phyloP scores from a whole-genome alignment of 2,888 invertebrate genomes.

The Itoplectis maculator region DNA sequence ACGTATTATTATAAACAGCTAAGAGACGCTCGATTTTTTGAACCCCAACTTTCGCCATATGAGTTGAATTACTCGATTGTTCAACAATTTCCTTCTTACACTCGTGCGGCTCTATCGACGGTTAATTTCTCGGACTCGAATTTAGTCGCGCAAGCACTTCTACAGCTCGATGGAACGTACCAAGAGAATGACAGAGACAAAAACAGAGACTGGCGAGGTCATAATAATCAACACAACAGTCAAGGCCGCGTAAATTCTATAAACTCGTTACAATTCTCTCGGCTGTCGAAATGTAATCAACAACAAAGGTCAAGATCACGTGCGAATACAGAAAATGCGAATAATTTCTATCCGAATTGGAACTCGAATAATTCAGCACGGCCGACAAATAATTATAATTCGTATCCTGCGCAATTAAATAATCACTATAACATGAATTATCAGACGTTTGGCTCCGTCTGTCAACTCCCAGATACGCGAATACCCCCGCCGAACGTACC shows the following conservation, averaged over 20 bases:
- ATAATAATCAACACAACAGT: not conserved
- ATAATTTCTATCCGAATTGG: not conserved
- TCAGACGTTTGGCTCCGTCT: not conserved
- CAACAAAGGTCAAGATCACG: not conserved
- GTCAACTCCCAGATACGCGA: not conserved
- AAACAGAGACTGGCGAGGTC: not conserved
- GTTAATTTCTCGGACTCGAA: conserved; percentile 12
- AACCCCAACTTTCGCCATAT: not conserved
- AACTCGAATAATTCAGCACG: not conserved
- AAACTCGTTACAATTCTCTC: conserved; percentile 7
- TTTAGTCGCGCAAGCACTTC: conserved; percentile 1
- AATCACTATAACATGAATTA: not conserved
- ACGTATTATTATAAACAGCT: conserved; percentile 1
- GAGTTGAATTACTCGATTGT: conserved; percentile 14
- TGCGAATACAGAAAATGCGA: not conserved
- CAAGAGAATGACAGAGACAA: conserved; percentile 3
- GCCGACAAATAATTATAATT: not conserved
- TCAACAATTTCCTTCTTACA: not conserved
- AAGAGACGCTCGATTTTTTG: conserved; percentile 8
- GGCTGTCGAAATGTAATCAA: not conserved
- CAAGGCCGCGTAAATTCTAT: not conserved
- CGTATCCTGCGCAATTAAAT: not conserved
- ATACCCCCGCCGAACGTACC: not conserved
- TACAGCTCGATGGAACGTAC: conserved; percentile 8
- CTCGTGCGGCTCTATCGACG: not conserved